Conservation (phyloP, 2,797 vertebrate species). For the Peromyscus eremicus region DNA sequence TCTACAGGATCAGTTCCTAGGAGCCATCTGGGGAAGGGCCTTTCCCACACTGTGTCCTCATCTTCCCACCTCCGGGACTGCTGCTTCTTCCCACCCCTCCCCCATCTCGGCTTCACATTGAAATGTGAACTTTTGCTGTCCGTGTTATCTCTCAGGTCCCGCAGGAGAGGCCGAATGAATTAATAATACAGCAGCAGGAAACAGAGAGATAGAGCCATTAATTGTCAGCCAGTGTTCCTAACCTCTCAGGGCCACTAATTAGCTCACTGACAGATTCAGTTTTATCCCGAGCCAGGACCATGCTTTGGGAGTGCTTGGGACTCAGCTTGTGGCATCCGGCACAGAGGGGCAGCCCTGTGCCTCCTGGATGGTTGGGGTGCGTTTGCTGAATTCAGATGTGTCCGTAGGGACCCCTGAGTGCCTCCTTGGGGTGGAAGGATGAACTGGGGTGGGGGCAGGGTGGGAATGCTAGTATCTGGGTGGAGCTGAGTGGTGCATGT, state of each 20-base stretch:
- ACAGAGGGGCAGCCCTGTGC: not conserved
- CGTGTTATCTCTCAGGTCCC: slow-evolving; percentile 76
- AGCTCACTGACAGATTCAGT: slow-evolving; percentile 72
- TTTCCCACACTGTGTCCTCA: not conserved
- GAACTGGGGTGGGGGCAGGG: not conserved
- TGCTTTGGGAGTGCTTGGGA: not conserved
- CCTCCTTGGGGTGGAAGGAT: not conserved
- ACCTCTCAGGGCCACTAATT: slow-evolving; percentile 76
- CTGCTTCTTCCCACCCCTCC: not conserved
- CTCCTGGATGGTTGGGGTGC: slow-evolving; percentile 12
- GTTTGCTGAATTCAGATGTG: slow-evolving; percentile 22
- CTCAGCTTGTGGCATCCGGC: slow-evolving; percentile 60
- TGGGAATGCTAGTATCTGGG: not conserved
- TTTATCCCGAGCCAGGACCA: slow-evolving; percentile 71
- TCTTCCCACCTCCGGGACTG: not conserved
- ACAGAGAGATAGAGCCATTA: slow-evolving; percentile 83
- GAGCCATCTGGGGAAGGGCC: not conserved
- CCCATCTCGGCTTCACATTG: slow-evolving; percentile 64
- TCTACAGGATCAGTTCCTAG: not conserved
- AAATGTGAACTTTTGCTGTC: slow-evolving; percentile 80
- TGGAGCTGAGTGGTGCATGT: not conserved
- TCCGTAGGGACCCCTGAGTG: not conserved
- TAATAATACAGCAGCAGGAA: slow-evolving; percentile 85
- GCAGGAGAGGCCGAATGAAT: slow-evolving; percentile 83
- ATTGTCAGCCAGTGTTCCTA: slow-evolving; percentile 65